These are phyloP conservation scores for Cerceris ruficornis DNA, from an alignment of 2,888 invertebrate species.

Conservation along the genomic window DNA sequence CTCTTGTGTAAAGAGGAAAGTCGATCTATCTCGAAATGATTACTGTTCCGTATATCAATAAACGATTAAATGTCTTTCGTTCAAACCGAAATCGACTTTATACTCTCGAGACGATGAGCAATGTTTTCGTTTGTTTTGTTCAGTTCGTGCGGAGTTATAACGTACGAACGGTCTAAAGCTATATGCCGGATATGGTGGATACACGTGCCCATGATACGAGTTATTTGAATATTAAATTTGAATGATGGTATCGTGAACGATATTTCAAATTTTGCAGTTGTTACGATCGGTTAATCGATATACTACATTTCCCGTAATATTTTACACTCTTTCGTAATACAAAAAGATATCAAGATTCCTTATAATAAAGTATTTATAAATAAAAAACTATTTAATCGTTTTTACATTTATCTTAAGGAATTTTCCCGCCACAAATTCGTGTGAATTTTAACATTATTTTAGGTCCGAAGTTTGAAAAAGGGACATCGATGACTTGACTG, in stretches of 20 bases:
- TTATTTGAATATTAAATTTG: constrained; percentile 13
- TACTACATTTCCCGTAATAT: too few relatives aligned
- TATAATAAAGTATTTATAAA: too few relatives aligned
- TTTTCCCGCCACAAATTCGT: too few relatives aligned
- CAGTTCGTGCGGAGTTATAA: constrained; percentile 10
- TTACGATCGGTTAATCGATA: too few relatives aligned
- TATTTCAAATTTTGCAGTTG: too few relatives aligned
- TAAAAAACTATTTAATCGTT: too few relatives aligned
- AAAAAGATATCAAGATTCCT: too few relatives aligned
- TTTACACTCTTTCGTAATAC: too few relatives aligned
- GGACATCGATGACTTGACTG: too few relatives aligned
- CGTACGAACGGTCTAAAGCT: constrained; percentile 11
- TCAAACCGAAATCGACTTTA: neutral
- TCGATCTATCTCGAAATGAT: neutral
- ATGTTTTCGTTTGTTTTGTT: constrained; percentile 30
- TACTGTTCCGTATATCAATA: neutral
- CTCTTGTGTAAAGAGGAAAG: constrained; percentile 10
- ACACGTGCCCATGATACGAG: constrained; percentile 6
- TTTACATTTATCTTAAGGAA: too few relatives aligned
- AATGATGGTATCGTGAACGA: neutral
- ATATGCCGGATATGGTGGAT: constrained; percentile 28
- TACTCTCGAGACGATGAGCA: neutral
- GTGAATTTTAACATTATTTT: too few relatives aligned
- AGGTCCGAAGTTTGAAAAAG: too few relatives aligned
- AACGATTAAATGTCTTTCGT: neutral